Evolutionary conservation across 2,888 invertebrate species (phyloP).

Genomic region (Polyploca ridens): DNA sequence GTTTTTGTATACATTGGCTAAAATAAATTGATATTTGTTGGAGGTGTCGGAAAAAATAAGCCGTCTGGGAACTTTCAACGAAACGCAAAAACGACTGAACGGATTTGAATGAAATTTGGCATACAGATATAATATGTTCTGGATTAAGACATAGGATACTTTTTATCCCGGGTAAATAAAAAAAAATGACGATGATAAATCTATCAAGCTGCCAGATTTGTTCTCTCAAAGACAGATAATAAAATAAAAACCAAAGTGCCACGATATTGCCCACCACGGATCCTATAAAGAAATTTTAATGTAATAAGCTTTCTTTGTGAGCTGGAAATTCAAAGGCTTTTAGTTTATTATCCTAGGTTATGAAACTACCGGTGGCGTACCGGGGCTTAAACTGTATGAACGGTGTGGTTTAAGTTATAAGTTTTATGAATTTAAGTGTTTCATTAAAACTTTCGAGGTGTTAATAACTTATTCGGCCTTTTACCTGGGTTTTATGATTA

Average conservation of each 20-base stretch:
- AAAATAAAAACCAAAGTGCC: conserved; percentile 42
- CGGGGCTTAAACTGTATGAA: conserved; percentile 48
- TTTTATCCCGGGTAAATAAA: too few relatives aligned
- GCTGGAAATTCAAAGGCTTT: conserved; percentile 70
- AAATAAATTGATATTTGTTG: too few relatives aligned
- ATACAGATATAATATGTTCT: too few relatives aligned
- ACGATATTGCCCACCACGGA: conserved; percentile 49
- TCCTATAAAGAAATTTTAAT: conserved; percentile 67
- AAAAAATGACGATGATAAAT: too few relatives aligned
- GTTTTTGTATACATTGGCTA: too few relatives aligned
- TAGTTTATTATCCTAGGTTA: conserved; percentile 75
- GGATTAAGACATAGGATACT: too few relatives aligned
- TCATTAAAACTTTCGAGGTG: conserved; percentile 15
- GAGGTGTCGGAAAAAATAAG: too few relatives aligned
- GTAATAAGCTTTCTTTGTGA: conserved; percentile 76
- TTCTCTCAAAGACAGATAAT: not conserved
- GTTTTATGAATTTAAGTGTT: conserved; percentile 21
- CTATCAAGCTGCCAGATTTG: too few relatives aligned
- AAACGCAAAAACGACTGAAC: too few relatives aligned
- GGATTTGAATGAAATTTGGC: too few relatives aligned
- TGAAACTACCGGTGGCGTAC: conserved; percentile 59
- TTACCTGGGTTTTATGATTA: conserved; percentile 6
- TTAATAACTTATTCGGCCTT: conserved; percentile 8
- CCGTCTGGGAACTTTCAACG: too few relatives aligned
- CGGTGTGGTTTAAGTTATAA: conserved; percentile 23